Conservation (phyloP, 1,140 invertebrate genomes). For the Belonocnema kinseyi region DNA sequence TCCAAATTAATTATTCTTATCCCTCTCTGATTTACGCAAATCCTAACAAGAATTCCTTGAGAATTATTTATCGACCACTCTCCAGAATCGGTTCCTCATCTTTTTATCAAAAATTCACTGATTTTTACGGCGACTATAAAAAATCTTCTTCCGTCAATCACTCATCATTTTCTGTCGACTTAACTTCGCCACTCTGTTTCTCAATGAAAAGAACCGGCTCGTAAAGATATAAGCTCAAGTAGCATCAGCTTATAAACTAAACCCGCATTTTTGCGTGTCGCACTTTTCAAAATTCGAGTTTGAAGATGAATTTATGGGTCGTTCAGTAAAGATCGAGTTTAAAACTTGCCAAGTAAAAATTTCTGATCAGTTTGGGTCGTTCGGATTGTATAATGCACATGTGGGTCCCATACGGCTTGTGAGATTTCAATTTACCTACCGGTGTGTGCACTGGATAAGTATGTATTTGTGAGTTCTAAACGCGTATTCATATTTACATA, state of each 20-base stretch:
- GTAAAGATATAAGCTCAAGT: background rate
- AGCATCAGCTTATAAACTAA: background rate
- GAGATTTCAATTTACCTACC: background rate
- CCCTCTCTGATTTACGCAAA: too few species aligned
- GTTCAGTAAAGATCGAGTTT: background rate
- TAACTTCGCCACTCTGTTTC: background rate
- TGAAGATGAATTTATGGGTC: conserved; percentile 4
- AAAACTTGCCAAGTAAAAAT: background rate
- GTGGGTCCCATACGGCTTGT: background rate
- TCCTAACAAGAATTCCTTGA: too few species aligned
- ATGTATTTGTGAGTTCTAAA: background rate
- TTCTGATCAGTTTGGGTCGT: background rate
- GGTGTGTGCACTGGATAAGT: background rate
- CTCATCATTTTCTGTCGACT: background rate
- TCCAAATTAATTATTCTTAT: too few species aligned
- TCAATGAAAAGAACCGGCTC: background rate
- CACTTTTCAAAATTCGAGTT: background rate
- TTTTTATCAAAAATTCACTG: too few species aligned
- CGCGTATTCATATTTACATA: background rate
- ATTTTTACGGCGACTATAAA: too few species aligned
- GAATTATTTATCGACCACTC: too few species aligned
- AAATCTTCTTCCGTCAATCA: too few species aligned
- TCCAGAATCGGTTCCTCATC: too few species aligned
- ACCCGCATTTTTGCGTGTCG: background rate
- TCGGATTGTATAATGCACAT: background rate